Evolutionary conservation across 2,888 invertebrate species (phyloP).

Genomic region (Xanthorhoe designata): DNA sequence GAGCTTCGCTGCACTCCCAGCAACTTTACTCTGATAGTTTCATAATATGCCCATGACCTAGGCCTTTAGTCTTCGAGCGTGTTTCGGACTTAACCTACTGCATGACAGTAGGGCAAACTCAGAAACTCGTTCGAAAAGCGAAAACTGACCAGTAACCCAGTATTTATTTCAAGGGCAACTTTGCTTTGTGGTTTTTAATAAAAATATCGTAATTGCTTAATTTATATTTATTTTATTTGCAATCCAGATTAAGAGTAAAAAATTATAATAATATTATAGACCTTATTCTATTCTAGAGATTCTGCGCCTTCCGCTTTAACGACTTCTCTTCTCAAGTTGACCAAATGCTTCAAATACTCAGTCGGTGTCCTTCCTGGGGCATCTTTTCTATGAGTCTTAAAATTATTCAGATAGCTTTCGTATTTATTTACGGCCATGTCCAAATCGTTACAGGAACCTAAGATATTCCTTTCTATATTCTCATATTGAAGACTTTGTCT

Average conservation of each 20-base stretch:
- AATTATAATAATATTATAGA: background rate
- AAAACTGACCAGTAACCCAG: background rate
- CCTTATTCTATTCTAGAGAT: slow-evolving; percentile 49
- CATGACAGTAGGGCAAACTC: slow-evolving; percentile 1
- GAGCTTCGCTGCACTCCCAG: slow-evolving; percentile 18
- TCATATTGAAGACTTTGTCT: slow-evolving; percentile 50
- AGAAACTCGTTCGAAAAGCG: slow-evolving; percentile 9
- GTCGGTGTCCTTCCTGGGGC: slow-evolving; percentile 72
- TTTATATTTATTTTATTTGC: background rate
- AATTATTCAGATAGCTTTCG: slow-evolving; percentile 60
- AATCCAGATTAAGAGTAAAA: background rate
- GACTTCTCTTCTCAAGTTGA: slow-evolving; percentile 82
- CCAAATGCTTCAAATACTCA: slow-evolving; percentile 85
- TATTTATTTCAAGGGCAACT: slow-evolving; percentile 15
- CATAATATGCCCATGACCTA: slow-evolving; percentile 30
- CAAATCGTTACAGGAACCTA: slow-evolving; percentile 65
- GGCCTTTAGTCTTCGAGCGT: slow-evolving; percentile 15
- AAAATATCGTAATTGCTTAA: background rate
- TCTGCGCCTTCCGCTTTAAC: slow-evolving; percentile 80
- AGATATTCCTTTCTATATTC: slow-evolving; percentile 61
- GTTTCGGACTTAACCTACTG: slow-evolving; percentile 9
- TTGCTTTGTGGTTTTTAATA: background rate
- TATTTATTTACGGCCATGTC: slow-evolving; percentile 66
- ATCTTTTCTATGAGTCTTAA: slow-evolving; percentile 44
- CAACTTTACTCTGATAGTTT: slow-evolving; percentile 20